A percentile compares a stretch with the other conserved stretches of the same genome.
These are phyloP conservation scores for Mactra quadrangularis DNA, from an alignment of 1,140 invertebrate species.

Conservation along the genomic window DNA sequence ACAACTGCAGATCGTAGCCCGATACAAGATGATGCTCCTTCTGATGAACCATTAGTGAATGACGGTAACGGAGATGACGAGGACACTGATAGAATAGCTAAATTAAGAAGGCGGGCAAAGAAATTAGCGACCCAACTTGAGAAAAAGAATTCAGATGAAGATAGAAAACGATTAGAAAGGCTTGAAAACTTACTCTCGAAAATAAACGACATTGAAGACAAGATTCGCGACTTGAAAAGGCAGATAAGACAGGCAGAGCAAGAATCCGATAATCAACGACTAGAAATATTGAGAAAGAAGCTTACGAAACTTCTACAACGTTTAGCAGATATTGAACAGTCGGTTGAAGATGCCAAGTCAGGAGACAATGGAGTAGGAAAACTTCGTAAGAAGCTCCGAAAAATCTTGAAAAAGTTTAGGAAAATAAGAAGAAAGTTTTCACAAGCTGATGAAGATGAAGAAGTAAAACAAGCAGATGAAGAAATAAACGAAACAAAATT, in stretches of 20 bases:
- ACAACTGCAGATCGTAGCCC: no score
- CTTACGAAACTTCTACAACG: not conserved
- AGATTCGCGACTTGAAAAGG: not conserved
- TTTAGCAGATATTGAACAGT: not conserved
- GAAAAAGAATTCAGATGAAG: not conserved
- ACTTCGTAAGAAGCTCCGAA: not conserved
- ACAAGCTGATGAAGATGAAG: not conserved
- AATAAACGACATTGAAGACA: no score
- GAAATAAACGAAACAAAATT: not conserved
- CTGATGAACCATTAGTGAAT: not conserved
- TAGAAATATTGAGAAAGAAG: not conserved
- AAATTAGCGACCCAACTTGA: not conserved
- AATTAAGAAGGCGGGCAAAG: not conserved
- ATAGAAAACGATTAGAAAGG: not conserved
- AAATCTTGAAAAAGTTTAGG: not conserved
- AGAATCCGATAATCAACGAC: not conserved
- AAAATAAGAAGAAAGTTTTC: not conserved
- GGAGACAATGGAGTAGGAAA: no score
- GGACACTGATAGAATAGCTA: not conserved
- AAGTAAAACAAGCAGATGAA: not conserved
- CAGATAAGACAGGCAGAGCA: not conserved
- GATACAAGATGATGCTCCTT: no score
- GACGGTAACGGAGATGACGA: not conserved
- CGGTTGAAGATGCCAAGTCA: not conserved
- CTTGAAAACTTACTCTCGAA: no score